These are phyloP conservation scores for Linepithema humile DNA, from an alignment of 1,140 invertebrate genomes.

Conservation along the genomic window DNA sequence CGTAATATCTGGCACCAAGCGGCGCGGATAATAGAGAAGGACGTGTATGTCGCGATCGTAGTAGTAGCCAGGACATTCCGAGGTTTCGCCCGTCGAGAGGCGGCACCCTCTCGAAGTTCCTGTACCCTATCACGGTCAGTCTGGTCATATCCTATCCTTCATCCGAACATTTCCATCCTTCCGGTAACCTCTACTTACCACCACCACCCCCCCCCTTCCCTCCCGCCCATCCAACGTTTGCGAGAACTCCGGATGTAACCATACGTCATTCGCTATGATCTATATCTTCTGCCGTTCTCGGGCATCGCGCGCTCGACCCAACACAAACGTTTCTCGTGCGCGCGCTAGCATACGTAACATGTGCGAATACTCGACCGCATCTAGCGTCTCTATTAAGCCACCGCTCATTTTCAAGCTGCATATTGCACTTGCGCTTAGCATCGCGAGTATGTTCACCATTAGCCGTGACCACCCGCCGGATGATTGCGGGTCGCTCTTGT, in stretches of 20 bases:
- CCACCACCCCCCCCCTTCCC: conserved; percentile 33
- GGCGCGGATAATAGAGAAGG: conserved; percentile 58
- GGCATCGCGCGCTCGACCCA: conserved; percentile 51
- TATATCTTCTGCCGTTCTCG: conserved; percentile 78
- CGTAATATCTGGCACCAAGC: conserved; percentile 27
- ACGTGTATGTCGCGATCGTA: conserved; percentile 58
- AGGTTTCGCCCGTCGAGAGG: conserved; percentile 70
- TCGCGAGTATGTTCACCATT: not conserved
- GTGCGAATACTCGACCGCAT: conserved; percentile 17
- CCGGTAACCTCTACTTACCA: conserved; percentile 43
- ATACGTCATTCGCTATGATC: conserved; percentile 83
- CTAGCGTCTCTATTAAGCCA: conserved; percentile 73
- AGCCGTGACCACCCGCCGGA: not conserved
- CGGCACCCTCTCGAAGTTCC: conserved; percentile 56
- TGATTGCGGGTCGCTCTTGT: conserved; percentile 15
- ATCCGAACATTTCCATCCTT: conserved; percentile 82
- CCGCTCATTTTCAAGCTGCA: conserved; percentile 67
- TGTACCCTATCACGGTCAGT: conserved; percentile 76
- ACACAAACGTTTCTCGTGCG: conserved; percentile 22
- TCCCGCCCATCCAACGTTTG: conserved; percentile 43
- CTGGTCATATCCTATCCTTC: conserved; percentile 83
- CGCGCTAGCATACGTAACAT: not conserved
- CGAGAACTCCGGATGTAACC: conserved; percentile 78
- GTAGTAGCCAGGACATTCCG: conserved; percentile 78
- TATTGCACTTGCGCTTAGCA: conserved; percentile 27